Evolutionary conservation across 2,797 vertebrate species (phyloP).

Genomic region (Oophaga sylvatica): DNA sequence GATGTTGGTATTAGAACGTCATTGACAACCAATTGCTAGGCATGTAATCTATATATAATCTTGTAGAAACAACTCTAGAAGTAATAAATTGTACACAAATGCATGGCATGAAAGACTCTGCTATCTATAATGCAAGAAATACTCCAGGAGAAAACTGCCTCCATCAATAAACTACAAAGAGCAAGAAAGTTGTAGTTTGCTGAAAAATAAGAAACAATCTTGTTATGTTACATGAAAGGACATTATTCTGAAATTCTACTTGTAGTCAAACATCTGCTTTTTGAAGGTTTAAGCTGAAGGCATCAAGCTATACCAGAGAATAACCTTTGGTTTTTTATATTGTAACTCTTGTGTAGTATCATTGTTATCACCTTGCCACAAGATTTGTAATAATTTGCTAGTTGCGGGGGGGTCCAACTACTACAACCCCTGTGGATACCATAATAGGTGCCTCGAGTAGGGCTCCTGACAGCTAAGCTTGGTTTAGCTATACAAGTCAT

Average conservation of each 20-base stretch:
- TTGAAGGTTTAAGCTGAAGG: not conserved
- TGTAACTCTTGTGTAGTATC: not conserved
- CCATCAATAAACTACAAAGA: slow-evolving; percentile 17
- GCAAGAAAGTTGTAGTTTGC: not conserved
- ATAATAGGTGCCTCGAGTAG: too few species aligned
- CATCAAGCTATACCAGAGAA: not conserved
- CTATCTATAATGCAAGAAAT: slow-evolving; percentile 8
- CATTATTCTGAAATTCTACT: slow-evolving; percentile 10
- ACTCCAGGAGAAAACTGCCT: not conserved
- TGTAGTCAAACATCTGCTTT: slow-evolving; percentile 10
- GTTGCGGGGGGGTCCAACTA: too few species aligned
- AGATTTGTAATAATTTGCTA: too few species aligned
- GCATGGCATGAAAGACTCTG: not conserved
- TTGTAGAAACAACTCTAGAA: slow-evolving; percentile 6
- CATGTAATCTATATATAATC: not conserved
- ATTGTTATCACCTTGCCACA: too few species aligned
- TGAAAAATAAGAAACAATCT: not conserved
- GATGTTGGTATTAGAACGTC: not conserved
- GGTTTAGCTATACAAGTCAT: too few species aligned
- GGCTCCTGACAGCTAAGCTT: too few species aligned
- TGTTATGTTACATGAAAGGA: slow-evolving; percentile 10
- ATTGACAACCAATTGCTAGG: not conserved
- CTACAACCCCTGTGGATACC: too few species aligned
- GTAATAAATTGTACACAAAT: not conserved
- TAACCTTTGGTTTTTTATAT: not conserved